These are phyloP conservation scores for Empis stercorea DNA, from an alignment of 2,888 invertebrate genomes.

Conservation along the genomic window DNA sequence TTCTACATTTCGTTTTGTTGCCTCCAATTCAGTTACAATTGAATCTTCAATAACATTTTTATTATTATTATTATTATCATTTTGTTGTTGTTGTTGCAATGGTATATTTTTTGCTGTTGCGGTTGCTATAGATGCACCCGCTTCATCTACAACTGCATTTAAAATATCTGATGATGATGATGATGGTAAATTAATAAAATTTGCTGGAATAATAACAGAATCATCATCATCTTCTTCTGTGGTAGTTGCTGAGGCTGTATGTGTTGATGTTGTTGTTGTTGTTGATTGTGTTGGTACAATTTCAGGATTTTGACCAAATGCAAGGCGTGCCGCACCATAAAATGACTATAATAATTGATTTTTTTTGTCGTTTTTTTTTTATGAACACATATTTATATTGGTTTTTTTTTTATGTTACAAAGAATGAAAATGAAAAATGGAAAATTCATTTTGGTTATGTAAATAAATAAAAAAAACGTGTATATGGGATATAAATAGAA, in stretches of 20 bases:
- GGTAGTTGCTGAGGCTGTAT: conserved; percentile 3
- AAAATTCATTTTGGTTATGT: too few species aligned
- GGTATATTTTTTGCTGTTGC: background rate
- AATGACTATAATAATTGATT: conserved; percentile 37
- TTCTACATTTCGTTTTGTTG: conserved; percentile 24
- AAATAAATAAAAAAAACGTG: too few species aligned
- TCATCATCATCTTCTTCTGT: background rate
- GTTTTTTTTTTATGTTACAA: too few species aligned
- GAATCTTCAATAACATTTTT: conserved; percentile 22
- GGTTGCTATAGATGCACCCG: background rate
- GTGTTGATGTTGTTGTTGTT: conserved; percentile 16
- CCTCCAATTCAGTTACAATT: conserved; percentile 22
- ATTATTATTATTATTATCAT: conserved; percentile 38
- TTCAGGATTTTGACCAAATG: conserved; percentile 40
- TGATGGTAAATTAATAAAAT: background rate
- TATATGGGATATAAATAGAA: too few species aligned
- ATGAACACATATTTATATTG: too few species aligned
- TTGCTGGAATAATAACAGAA: background rate
- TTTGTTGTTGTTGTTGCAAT: conserved; percentile 14
- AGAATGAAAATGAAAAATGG: too few species aligned
- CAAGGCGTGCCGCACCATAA: conserved; percentile 47
- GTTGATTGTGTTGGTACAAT: conserved; percentile 28
- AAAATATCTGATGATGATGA: background rate
- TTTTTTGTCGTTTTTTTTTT: background rate
- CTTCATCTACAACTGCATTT: background rate